Evolutionary conservation across 2,113 vertebrate genomes (phyloP), one percentile per base, ranked within the genome.

Genomic region (Neogobius melanostomus): DNA sequence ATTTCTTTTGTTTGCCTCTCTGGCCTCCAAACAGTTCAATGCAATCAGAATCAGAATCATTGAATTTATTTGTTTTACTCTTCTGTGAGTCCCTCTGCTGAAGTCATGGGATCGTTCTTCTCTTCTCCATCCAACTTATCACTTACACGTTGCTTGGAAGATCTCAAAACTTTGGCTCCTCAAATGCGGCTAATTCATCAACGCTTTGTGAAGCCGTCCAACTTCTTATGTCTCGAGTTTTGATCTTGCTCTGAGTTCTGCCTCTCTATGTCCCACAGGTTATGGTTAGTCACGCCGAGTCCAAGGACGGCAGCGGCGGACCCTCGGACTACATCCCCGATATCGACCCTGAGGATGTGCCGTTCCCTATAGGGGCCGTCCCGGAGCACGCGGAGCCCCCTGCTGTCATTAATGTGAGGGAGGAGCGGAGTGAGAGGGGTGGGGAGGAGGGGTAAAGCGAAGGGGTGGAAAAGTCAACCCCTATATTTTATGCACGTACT

Each of bases 291-390:
- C 83, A 89, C 15, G 87, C 91, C 17, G 86, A 94, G 51, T 78
- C 86, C 9, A 92, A 90, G 72, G 95, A 96, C 62, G 93, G 93
- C 79, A 98, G 95, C 0, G 94, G 95, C 28, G 91, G 93, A 85
- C 87, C 85, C 0, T 78, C 82, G 51, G 95, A 95, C 77, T 92
- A 92, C 72, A 95, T 95, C 0, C 5, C 11, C 16, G 95, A 97
- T 74, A 78, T 93, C 81, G 90, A 97, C 70, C 93, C 94, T 0
- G 95, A 93, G 68, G 94, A 95, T 64, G 91, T 93, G 76, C 84
- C 92, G 70, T 93, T 94, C 85, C 90, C 89, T 0, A 94, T 90
- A 71, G 94, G 94, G 45, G 48, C 83, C 49, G 91, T 92, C n/a
- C 67, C 65, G 80, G 82, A 66, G n/a, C 70, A 67, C 42, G 17